Evolutionary conservation across 2,888 invertebrate species (phyloP), one percentile per base, ranked within the genome.

Genomic region (Margaritifera margaritifera): DNA sequence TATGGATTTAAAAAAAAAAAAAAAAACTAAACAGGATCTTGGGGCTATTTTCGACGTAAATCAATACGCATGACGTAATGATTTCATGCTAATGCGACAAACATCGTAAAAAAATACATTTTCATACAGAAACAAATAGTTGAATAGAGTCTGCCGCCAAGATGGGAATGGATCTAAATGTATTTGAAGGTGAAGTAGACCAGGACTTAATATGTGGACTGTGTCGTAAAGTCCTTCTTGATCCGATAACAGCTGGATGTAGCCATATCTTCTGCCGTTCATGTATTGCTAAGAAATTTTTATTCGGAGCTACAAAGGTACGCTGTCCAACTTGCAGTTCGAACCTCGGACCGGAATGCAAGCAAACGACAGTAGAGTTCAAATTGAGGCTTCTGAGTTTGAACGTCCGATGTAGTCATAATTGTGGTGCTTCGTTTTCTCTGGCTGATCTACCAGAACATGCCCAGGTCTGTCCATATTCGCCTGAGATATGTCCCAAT

Each of bases 361-460:
- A 64, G 4, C 64, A 75, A n/a, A 80, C 81, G 1, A 73, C 83
- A 0, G 72, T 78, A 25, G 79, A 80, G 15, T 77, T 83, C 61
- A 79, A 79, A 51, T 58, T 81, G 60, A 74, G 75, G 42, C 72
- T 85, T 31, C 69, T 85, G 42, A 74, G 74, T 50, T 68, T 84
- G 27, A 66, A 53, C 50, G 72, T 83, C 42, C 64, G 56, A 24
- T 85, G 84, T 62, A 80, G 74, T 56, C 72, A 85, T 55, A 69
- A 75, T 4, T 85, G 84, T 80, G 84, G 81, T 18, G 69, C 73
- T 54, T 67, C 69, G 22, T 75, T 81, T 31, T 65, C 65, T 25
- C 64, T 85, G 8, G 79, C 74, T 2, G 79, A 81, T 50, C 65
- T 85, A 5, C 83, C 84, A 0, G 83, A 84, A 51, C 84, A 85